Base-by-base conservation (phyloP, 2,797 vertebrate species). In the Prunella strophiata region DNA sequence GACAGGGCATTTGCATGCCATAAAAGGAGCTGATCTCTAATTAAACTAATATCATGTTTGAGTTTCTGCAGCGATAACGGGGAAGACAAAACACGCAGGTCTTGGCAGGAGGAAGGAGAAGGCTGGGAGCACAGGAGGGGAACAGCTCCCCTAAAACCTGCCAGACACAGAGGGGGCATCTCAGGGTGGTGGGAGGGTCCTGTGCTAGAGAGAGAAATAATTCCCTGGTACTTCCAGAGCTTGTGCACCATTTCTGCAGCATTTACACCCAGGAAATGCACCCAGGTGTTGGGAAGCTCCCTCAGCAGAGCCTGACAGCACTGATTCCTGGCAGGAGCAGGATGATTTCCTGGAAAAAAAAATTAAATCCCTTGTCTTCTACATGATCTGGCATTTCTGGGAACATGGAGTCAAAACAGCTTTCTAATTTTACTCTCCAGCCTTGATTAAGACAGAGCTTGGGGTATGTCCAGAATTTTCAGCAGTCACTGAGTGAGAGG, bases 1-100 rank as follows among this genome's bases (percentile, higher is more conserved):
- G 94, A 68, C 81, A 94, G 94, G 94, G 85, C 94, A 88, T 97
- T 96, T 96, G 96, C 94, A 95, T 91, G 79, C 85, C 88, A 61
- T 91, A 81, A 93, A 96, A 95, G 66, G 91, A 94, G 91, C 29
- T 89, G 86, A 94, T 95, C 80, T 93, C 95, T 94, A 96, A 96
- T 96, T 97, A 96, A 96, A 95, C 84, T 84, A 88, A 94, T 89
- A 94, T 82, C 75, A 57, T 82, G 78, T 91, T 84, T 78, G 93
- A 93, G 81, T 89, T 96, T 94, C 70, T 82, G 22, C 75, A n/a
- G 89, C 32, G 81, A 76, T 91, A 94, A 91, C 45, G 8, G 65
- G 38, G 67, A 85, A 87, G 92, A 76, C 81, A 93, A 94, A 95
- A 76, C 67, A 29, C 0, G 3, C 62, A 32, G 83, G 77, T 72